phyloP scores from a whole-genome alignment of 2,888 invertebrate species.

The Tipula confusa region DNA sequence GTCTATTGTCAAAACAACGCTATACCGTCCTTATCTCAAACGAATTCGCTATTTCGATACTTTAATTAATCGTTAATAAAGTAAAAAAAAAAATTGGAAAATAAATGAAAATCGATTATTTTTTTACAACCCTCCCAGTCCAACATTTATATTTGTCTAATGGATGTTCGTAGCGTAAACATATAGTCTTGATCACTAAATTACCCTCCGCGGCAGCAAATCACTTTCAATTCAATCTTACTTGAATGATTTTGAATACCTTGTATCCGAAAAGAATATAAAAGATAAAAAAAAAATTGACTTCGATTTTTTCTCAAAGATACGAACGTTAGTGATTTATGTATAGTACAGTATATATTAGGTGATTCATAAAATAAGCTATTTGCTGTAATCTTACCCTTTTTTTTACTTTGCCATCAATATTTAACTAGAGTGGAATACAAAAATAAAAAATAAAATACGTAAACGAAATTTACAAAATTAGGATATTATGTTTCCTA shows the following conservation, averaged over 20 bases:
- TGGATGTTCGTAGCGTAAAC: neutral
- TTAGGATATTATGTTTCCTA: conserved; percentile 16
- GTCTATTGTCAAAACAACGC: neutral
- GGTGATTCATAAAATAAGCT: conserved; percentile 25
- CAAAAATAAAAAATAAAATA: neutral
- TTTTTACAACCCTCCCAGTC: neutral
- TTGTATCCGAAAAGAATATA: neutral
- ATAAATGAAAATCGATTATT: neutral
- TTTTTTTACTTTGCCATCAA: neutral
- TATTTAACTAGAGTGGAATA: neutral
- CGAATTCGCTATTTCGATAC: conserved; percentile 4
- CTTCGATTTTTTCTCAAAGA: conserved; percentile 4
- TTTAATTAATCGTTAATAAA: neutral
- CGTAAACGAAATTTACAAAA: neutral
- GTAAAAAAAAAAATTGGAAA: neutral
- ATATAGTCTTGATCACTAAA: neutral
- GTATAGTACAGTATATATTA: neutral
- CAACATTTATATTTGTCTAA: neutral
- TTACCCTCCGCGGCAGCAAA: neutral
- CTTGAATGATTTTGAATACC: neutral
- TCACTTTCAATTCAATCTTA: neutral
- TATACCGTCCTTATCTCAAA: neutral
- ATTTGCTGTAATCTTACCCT: neutral
- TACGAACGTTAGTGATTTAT: neutral
- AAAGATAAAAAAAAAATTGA: neutral